phyloP scores from a whole-genome alignment of 2,113 vertebrate species.

The Fulica atra region DNA sequence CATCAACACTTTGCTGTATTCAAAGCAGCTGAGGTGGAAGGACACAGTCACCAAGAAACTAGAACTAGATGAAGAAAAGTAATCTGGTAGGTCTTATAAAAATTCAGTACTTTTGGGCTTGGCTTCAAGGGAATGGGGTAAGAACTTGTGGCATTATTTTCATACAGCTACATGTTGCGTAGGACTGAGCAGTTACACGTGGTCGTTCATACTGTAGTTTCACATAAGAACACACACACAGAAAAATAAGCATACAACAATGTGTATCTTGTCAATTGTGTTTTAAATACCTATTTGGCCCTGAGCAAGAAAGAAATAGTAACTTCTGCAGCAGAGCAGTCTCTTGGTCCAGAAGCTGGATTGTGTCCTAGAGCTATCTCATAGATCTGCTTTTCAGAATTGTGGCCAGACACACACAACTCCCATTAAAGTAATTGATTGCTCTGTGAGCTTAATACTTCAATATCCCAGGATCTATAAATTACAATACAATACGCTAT shows the following conservation, averaged over 20 bases:
- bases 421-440: slow-evolving; percentile 46
- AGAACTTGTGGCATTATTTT: not conserved
- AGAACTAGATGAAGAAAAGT: not conserved
- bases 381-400: slow-evolving; percentile 38
- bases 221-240: not conserved
- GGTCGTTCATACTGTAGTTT: not conserved
- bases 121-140: not conserved
- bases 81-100: not conserved
- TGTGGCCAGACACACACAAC: not conserved
- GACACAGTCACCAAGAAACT: not conserved
- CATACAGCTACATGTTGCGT: not conserved
- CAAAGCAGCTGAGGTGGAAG: not conserved
- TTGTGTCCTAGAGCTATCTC: slow-evolving; percentile 20
- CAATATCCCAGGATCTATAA: not conserved
- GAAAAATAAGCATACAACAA: not conserved
- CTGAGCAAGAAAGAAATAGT: not conserved
- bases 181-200: not conserved
- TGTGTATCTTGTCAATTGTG: not conserved
- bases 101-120: not conserved
- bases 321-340: not conserved
- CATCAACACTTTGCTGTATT: not conserved
- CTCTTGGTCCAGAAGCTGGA: not conserved
- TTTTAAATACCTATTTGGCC: not conserved
- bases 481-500: not conserved
- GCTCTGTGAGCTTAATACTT: not conserved